Conservation (phyloP, 2,888 invertebrate genomes). For the Caenorhabditis sinica region DNA sequence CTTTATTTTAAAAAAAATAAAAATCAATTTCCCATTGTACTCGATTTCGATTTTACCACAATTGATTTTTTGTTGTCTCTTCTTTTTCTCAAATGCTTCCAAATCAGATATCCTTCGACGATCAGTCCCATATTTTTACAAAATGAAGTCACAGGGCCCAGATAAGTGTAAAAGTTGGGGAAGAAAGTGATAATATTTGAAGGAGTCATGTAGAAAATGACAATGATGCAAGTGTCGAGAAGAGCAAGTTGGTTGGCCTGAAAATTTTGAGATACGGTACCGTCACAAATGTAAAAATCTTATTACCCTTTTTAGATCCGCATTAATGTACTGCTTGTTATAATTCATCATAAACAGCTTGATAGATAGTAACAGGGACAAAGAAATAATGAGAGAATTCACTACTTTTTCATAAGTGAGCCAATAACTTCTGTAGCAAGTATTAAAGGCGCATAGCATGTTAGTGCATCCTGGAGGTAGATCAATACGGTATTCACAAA, state of each 20-base stretch:
- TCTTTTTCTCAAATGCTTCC: not conserved
- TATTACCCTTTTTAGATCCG: not conserved
- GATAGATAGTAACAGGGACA: not conserved
- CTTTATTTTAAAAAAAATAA: too few relatives aligned
- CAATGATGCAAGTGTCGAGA: not conserved
- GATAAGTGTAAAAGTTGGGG: not conserved
- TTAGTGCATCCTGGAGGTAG: not conserved
- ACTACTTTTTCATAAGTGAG: not conserved
- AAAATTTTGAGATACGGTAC: not conserved
- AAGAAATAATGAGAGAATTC: not conserved
- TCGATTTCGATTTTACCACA: not conserved
- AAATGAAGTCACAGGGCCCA: conserved; percentile 18
- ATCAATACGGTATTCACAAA: not conserved
- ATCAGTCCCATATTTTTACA: conserved; percentile 6
- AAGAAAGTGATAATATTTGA: not conserved
- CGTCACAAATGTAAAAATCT: too few relatives aligned
- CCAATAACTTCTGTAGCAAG: not conserved
- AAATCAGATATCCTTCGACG: not conserved
- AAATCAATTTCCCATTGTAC: too few relatives aligned
- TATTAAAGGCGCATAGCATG: not conserved
- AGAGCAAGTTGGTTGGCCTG: not conserved
- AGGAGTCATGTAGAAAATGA: conserved; percentile 6
- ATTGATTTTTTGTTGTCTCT: not conserved
- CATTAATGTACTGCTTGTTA: not conserved
- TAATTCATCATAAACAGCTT: not conserved